Percentiles rank a stretch among this genome's conserved stretches.
These are phyloP conservation scores for Theodoxus fluviatilis DNA, from an alignment of 2,888 invertebrate species.

Conservation along the genomic window DNA sequence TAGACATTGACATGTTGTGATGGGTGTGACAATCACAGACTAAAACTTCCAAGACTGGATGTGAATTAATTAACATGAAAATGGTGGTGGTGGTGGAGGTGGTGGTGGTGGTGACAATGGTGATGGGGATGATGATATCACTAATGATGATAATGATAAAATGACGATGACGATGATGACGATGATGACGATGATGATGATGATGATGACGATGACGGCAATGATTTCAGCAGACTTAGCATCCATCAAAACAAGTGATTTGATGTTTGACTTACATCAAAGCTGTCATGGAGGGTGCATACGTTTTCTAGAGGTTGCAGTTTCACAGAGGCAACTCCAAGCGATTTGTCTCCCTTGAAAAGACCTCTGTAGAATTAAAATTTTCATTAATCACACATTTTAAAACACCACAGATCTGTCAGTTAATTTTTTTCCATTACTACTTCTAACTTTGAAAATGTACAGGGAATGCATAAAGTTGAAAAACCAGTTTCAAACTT, in stretches of 20 bases:
- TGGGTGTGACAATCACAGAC: no score
- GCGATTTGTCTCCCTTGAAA: constrained; percentile 83
- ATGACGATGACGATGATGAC: no score
- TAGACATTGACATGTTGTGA: no score
- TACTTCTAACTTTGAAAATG: no score
- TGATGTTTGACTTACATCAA: constrained; percentile 77
- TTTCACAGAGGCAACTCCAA: constrained; percentile 85
- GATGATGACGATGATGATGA: neutral
- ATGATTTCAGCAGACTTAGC: neutral
- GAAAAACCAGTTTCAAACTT: no score
- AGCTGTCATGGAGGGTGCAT: constrained; percentile 89
- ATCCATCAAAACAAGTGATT: neutral
- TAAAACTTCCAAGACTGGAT: no score
- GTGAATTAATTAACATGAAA: no score
- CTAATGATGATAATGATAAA: no score
- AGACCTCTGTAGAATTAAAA: constrained; percentile 82
- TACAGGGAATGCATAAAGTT: no score
- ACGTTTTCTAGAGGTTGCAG: constrained; percentile 87
- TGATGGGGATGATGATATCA: no score
- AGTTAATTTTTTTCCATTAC: constrained; percentile 86
- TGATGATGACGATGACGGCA: neutral
- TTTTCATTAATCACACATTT: constrained; percentile 76
- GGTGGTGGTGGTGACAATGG: no score
- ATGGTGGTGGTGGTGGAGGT: no score
- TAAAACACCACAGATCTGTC: constrained; percentile 91